Base-by-base conservation (phyloP, 2,113 vertebrate genomes). In the Lepus europaeus region DNA sequence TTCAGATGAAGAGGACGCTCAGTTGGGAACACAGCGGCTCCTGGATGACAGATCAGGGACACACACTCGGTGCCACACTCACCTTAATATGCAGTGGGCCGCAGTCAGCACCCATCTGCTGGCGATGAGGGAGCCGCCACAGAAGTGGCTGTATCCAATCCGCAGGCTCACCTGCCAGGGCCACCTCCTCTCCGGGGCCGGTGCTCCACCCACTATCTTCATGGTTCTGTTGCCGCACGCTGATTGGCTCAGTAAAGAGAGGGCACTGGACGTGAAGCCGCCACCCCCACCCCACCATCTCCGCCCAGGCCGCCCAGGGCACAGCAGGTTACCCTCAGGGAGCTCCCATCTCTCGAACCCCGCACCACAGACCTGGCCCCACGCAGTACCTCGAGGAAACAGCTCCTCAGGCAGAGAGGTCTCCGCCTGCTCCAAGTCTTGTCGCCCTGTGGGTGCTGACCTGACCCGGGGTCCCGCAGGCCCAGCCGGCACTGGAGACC, bases 131-230 rank as follows among this genome's bases (percentile, higher is more conserved):
- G 98, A 97, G 77, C 98, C 99, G 2, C 98, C 98, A 22, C 98
- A 99, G 20, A 98, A 25, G 3, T 99, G 98, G 0, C 1, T 1
- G 0, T 97, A 69, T 0, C 92, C 20, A 2, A 74, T 56, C 87
- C 98, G 98, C 51, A 99, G 81, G 93, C 98, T 99, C 49, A 98
- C 98, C 95, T 99, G 98, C 99, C 98, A 99, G 0, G 99, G 98
- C 98, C 98, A 99, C 3, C 23, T 13, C 2, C 83, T 97, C 19
- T 80, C 25, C 0, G 33, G 0, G 0, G 95, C 70, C 0, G 63
- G 53, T 0, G 1, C 2, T 8, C 97, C 97, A 0, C 93, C 97
- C 16, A 95, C 59, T 11, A 98, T 69, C 39, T 93, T 66, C 2
- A 25, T 9, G 1, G 0, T 0, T 36, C 83, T 76, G 0, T 7